Evolutionary conservation across 2,113 vertebrate genomes (phyloP).

Genomic region (Laticauda laticaudata): DNA sequence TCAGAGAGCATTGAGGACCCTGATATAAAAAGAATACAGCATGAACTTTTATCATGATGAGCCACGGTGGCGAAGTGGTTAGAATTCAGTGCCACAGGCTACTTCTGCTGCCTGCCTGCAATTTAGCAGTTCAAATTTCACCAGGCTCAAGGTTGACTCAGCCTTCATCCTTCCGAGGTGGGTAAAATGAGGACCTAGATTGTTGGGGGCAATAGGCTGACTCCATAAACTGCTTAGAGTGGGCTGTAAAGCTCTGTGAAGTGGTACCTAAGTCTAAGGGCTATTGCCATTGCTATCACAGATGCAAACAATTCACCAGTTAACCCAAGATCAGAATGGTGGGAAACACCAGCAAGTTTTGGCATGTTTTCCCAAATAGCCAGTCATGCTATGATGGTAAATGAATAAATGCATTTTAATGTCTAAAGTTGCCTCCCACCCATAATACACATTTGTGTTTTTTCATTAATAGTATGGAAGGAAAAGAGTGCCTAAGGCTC

Average conservation of each 20-base stretch:
- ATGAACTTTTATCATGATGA: background rate
- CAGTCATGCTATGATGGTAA: background rate
- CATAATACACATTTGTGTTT: background rate
- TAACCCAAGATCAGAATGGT: background rate
- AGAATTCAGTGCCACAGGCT: no score
- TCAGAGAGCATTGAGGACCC: background rate
- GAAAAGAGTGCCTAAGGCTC: background rate
- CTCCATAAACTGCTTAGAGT: no score
- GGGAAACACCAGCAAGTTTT: background rate
- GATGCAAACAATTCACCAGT: background rate
- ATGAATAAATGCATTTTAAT: background rate
- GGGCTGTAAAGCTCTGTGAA: no score
- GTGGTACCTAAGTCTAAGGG: no score
- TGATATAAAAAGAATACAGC: background rate
- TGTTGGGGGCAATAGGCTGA: no score
- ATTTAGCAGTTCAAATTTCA: no score
- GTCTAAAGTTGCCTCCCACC: background rate
- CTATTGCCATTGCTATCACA: background rate
- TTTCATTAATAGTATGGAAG: background rate
- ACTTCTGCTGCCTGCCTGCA: no score
- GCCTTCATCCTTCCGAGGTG: no score
- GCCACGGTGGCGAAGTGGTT: no score
- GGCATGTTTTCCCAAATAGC: background rate
- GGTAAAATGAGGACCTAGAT: no score
- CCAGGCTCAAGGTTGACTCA: no score